Evolutionary conservation across 2,113 vertebrate species (phyloP), one percentile per base, ranked within the genome.

Genomic region (Clarias macrocephalus): DNA sequence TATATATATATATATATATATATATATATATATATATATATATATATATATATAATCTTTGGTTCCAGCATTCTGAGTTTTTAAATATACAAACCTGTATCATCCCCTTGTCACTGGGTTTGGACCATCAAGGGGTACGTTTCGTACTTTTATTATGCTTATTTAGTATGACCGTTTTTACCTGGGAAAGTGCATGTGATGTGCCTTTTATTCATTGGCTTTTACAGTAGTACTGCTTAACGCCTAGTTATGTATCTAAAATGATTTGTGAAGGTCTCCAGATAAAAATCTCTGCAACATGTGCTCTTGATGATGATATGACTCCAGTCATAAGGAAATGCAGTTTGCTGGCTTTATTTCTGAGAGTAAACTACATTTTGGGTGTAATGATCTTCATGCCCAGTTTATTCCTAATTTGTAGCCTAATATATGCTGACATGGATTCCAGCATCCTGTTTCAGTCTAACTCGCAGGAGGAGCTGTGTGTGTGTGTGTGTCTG

Each of bases 401-500:
- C 54, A 79, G 52, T 79, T 79, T 79, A 57, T 79, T 79, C 57
- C 76, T 28, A 79, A 57, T 79, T 79, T 79, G 54, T 59, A 59
- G 28, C n/a, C 77, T 33, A 59, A 33, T 59, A 57, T 79, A 79
- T 56, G 56, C 56, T 59, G 56, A 80, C 59, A 80, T 80, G 28
- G 13, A 59, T 59, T 59, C 77, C 59, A 19, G 77, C 56, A 59
- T 59, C 56, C 18, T 79, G 76, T 57, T 57, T 79, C n/a, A 9
- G n/a, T 79, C 76, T 57, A 57, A 79, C 54, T 57, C 15, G 54
- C 25, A 77, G 48, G 48, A 77, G 72, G 37, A 9, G 7, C 16
- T 19, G 33, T 37, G 70, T 23, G 25, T 68, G 73, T 54, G 73
- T 52, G 73, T 76, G 73, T 76, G 73, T 76, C 25, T 28, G 75